Evolutionary conservation across 2,888 invertebrate species (phyloP).

Genomic region (Ormyrus labotus): DNA sequence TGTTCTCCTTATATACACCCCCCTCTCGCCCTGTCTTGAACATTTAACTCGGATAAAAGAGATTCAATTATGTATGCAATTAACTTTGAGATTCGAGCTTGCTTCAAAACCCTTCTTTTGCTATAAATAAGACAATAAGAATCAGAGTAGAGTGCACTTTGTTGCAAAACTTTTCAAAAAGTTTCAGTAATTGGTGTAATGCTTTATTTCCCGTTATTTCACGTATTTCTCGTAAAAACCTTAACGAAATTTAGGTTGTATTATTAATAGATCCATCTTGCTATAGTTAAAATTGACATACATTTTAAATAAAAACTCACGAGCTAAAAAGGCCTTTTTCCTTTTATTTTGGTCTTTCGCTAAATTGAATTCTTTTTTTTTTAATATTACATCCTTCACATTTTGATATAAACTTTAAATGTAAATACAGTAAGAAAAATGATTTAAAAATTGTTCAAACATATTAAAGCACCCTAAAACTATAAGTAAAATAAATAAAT

Average conservation of each 20-base stretch:
- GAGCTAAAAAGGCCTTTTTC: too few species aligned
- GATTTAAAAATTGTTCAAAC: too few species aligned
- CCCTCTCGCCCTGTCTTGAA: constrained; percentile 18
- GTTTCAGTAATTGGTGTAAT: constrained; percentile 9
- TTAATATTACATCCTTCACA: too few species aligned
- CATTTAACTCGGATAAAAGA: constrained; percentile 55
- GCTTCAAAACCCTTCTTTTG: constrained; percentile 33
- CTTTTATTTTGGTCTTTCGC: too few species aligned
- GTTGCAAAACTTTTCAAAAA: background rate
- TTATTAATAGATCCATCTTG: too few species aligned
- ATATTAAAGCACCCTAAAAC: too few species aligned
- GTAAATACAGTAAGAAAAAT: too few species aligned
- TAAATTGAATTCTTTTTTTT: too few species aligned
- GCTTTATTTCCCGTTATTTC: background rate
- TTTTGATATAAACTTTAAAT: too few species aligned
- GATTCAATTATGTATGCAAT: constrained; percentile 57
- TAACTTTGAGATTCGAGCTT: constrained; percentile 53
- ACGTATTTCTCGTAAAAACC: background rate
- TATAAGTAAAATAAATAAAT: background rate
- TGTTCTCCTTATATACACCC: background rate
- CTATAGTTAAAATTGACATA: too few species aligned
- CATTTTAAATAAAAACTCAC: too few species aligned
- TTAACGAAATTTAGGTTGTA: background rate
- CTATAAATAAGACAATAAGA: constrained; percentile 44
- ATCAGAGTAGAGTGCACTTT: background rate